Conservation (phyloP, 2,113 vertebrate species). For the Tringa solitaria region DNA sequence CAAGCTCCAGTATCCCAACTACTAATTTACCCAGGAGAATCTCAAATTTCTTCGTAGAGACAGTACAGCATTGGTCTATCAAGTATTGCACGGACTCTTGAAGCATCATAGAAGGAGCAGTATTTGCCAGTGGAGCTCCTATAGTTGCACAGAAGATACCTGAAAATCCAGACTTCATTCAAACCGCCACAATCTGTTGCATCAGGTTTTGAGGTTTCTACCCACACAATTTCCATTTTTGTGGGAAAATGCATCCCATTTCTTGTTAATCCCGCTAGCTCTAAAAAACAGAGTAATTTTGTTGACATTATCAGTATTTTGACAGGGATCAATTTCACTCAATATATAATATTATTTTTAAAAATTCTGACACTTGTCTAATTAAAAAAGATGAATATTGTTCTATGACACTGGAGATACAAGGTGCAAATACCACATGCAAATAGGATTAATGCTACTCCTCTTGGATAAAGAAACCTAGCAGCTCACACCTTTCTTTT, state of each 20-base stretch:
- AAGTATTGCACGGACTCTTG: not conserved
- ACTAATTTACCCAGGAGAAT: not conserved
- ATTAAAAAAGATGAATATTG: conserved; percentile 32
- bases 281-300: not conserved
- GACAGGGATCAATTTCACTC: not conserved
- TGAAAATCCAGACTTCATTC: not conserved
- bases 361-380: conserved; percentile 5
- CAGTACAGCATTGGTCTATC: not conserved
- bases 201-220: not conserved
- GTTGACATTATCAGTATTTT: not conserved
- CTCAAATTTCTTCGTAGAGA: not conserved
- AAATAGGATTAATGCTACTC: conserved; percentile 27
- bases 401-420: not conserved
- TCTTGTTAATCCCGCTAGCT: not conserved
- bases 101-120: not conserved
- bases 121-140: not conserved
- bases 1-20: not conserved
- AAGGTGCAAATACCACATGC: conserved; percentile 40
- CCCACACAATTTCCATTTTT: not conserved
- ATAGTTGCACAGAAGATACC: not conserved
- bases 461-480: conserved; percentile 29
- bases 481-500: not conserved
- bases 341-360: not conserved
- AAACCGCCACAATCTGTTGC: not conserved
- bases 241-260: not conserved